Conservation (phyloP, 2,888 invertebrate species). For the Scaptomyza tumidula region DNA sequence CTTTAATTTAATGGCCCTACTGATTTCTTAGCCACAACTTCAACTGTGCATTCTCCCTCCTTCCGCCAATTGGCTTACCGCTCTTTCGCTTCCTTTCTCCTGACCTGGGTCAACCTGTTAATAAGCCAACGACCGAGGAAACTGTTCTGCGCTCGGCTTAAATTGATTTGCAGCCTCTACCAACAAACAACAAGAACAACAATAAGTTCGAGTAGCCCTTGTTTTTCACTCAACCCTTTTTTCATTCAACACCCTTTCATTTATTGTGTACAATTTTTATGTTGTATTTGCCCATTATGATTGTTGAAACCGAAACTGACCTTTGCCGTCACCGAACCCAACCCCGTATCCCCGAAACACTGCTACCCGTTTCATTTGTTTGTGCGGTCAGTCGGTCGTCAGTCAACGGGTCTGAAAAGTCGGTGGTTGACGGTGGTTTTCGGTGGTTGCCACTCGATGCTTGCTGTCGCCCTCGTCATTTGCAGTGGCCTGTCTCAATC, state of each 20-base stretch:
- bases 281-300: slow-evolving; percentile 39
- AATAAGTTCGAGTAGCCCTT: slow-evolving; percentile 45
- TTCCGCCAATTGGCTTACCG: too few species aligned
- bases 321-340: slow-evolving; percentile 44
- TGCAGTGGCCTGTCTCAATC: slow-evolving; percentile 12
- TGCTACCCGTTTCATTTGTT: slow-evolving; percentile 59
- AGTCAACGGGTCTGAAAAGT: slow-evolving; percentile 18
- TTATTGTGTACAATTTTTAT: slow-evolving; percentile 46
- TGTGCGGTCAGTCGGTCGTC: slow-evolving; percentile 72
- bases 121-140: slow-evolving; percentile 37
- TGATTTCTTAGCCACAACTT: slow-evolving; percentile 45
- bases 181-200: slow-evolving; percentile 30
- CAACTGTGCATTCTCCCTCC: not conserved
- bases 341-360: not conserved
- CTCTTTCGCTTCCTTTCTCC: not conserved
- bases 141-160: slow-evolving; percentile 47
- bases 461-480: slow-evolving; percentile 40
- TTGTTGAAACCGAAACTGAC: slow-evolving; percentile 69
- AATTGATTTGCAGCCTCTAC: slow-evolving; percentile 68
- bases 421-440: slow-evolving; percentile 24
- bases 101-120: slow-evolving; percentile 47
- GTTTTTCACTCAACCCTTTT: slow-evolving; percentile 27
- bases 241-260: slow-evolving; percentile 51
- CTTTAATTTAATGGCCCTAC: slow-evolving; percentile 71
- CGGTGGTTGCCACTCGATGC: slow-evolving; percentile 21